A percentile compares a stretch with the other conserved stretches of the same genome.
Evolutionary conservation across 2,888 invertebrate genomes (phyloP).

Genomic region (Gryllus longicercus): DNA sequence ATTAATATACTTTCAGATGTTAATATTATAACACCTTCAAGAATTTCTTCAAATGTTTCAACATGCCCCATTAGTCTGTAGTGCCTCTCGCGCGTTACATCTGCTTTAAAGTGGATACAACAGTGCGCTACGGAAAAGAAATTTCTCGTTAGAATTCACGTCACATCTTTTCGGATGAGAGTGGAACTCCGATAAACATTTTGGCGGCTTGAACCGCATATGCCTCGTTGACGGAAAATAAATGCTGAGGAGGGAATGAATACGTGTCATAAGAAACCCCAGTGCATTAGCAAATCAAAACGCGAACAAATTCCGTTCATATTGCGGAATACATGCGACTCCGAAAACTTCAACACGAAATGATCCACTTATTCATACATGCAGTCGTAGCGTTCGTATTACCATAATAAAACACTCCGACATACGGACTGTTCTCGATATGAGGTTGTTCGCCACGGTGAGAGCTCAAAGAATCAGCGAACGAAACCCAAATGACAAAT

Average conservation of each 20-base stretch:
- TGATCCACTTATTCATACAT: background rate
- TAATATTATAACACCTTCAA: too few relatives aligned
- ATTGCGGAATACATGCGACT: background rate
- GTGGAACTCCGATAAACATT: background rate
- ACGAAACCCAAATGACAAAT: background rate
- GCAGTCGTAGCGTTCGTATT: background rate
- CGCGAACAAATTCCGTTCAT: constrained; percentile 2
- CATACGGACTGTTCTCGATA: background rate
- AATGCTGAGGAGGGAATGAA: background rate
- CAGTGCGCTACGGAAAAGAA: background rate
- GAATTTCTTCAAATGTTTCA: too few relatives aligned
- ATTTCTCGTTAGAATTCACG: background rate
- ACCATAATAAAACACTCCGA: constrained; percentile 11
- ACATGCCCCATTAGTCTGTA: too few relatives aligned
- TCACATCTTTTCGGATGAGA: background rate
- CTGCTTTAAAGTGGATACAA: background rate
- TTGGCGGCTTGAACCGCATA: background rate
- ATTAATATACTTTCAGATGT: too few relatives aligned
- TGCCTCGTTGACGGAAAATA: background rate
- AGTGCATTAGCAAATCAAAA: background rate
- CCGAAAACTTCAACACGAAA: background rate
- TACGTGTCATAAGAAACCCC: background rate
- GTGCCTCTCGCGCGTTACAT: background rate
- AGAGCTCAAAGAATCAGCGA: too few relatives aligned
- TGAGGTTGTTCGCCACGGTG: too few relatives aligned